These are phyloP conservation scores for Progne subis DNA, from an alignment of 2,113 vertebrate genomes.

Conservation along the genomic window DNA sequence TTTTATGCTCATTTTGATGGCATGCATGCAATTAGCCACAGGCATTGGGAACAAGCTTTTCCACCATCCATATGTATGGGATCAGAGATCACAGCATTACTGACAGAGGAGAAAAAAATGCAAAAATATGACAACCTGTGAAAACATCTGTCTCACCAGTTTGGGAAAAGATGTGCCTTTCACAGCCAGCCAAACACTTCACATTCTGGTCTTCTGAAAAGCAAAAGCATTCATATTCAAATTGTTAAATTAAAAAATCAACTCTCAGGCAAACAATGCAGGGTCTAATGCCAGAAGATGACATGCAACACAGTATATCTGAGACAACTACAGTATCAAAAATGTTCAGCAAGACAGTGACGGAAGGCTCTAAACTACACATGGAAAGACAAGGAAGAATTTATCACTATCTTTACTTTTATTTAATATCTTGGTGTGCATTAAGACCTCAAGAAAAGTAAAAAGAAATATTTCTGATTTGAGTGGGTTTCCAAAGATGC, in stretches of 20 bases:
- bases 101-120: neutral
- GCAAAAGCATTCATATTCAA: neutral
- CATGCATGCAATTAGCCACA: neutral
- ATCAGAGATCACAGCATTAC: conserved; percentile 45
- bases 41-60: neutral
- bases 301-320: neutral
- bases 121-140: conserved; percentile 23
- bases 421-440: neutral
- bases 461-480: neutral
- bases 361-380: neutral
- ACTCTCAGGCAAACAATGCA: neutral
- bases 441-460: neutral
- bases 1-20: neutral
- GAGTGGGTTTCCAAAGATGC: neutral
- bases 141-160: conserved; percentile 49
- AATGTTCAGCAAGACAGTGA: neutral
- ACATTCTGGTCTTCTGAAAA: neutral
- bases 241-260: conserved; percentile 2
- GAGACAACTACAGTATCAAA: neutral
- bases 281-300: neutral
- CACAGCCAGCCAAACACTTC: conserved; percentile 12
- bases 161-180: conserved; percentile 28
- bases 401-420: neutral
- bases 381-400: neutral
- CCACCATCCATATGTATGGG: conserved; percentile 12